Base-by-base conservation (phyloP, 2,888 invertebrate species). In the Agonopterix subpropinquella region DNA sequence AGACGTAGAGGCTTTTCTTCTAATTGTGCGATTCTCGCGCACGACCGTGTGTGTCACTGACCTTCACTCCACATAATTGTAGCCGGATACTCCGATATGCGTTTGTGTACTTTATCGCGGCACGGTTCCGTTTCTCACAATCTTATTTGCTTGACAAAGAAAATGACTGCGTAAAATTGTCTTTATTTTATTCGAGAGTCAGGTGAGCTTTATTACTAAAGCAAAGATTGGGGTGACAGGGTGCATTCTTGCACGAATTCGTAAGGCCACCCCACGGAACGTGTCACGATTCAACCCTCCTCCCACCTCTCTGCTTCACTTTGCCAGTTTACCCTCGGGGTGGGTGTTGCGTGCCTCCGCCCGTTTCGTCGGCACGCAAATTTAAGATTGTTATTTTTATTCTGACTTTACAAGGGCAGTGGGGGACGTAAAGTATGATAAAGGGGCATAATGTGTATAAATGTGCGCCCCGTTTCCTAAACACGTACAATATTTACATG, bases 371-470 rank as follows among this genome's bases (percentile, higher is more conserved):
- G 75, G 68, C 76, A 83, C 83, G 83, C 80, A 85, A 86, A 87
- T 86, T 82, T 83, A 76, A 84, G 81, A 73, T 74, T 77, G 77
- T 80, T 82, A 80, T 78, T 84, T 79, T 82, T 81, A 80, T 78
- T 79, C 65, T 55, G 64, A 79, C 77, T 80, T 79, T 70, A 81
- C 85, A 84, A 86, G 86, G 85, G 80, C 84, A 87, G 76, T 80
- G 73, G 79, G 77, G 77, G 75, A 75, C 59, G 67, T 64, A 70
- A 73, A 76, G 73, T 73, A 70, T 76, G 73, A 78, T 77, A 77
- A 77, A 66, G 59, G 61, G 55, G 56, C 58, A 51, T 62, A 66
- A 67, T 59, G 58, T 61, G 61, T 53, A 63, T 59, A 62, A 67
- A 63, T 59, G 56, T 51, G 56, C 53, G 50, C 54, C 51, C 53